Evolutionary conservation across 2,113 vertebrate genomes (phyloP), one percentile per base, ranked within the genome.

Genomic region (Rhinoderma darwinii): DNA sequence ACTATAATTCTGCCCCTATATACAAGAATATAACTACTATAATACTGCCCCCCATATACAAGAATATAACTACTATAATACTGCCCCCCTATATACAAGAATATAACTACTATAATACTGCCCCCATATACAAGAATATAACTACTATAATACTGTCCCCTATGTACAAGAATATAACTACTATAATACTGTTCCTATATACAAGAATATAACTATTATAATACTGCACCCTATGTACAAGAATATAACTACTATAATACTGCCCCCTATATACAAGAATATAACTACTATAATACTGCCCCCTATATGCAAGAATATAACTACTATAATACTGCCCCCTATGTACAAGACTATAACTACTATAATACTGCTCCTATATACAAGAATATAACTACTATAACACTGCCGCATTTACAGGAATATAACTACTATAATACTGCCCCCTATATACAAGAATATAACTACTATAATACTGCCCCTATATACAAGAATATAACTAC

Each of bases 81-180:
- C 59, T 63, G 10, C 59, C 5, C 59, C 5, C 25, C 59, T 63
- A 63, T 63, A 10, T 63, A 63, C 59, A 63, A 30, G 59, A 63
- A 63, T 63, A 63, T 63, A 63, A 63, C 59, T 63, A 63, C 59
- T 63, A 63, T 63, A 63, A 63, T 63, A 63, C 59, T 63, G n/a
- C n/a, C n/a, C n/a, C n/a, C n/a, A n/a, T n/a, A n/a, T 54, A 22
- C 51, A 22, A 54, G 20, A 54, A 54, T 54, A 54, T 54, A 54
- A 54, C 51, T 54, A 54, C 17, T 54, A 54, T 54, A 54, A 20
- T 54, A 54, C 51, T 54, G 51, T n/a, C 51, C 1, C 51, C 51
- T 54, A 54, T 54, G 20, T 54, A 54, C 51, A 54, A 54, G 51
- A 54, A 54, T 54, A 54, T 54, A 22, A 1, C 20, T 54, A 54